Percentiles rank a stretch among this genome's conserved stretches.
Evolutionary conservation across 2,888 invertebrate genomes (phyloP).

Genomic region (Lysandra coridon): DNA sequence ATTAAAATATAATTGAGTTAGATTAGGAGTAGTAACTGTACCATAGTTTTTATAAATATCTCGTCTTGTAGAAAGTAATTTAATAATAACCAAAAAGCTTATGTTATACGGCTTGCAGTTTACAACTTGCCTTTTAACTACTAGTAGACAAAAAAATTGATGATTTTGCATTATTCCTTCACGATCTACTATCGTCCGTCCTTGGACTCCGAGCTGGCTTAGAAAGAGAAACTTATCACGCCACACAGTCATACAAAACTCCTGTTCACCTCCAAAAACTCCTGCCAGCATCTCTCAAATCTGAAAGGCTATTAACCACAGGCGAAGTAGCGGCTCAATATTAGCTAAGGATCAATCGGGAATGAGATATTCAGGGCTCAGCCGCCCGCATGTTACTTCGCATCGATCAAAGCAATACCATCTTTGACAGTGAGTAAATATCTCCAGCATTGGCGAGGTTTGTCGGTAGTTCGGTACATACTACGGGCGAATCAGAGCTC

Average conservation of each 20-base stretch:
- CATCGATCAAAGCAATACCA: constrained; percentile 18
- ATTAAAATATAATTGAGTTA: not conserved
- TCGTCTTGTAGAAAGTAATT: no score
- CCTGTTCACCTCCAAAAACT: no score
- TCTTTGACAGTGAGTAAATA: constrained; percentile 8
- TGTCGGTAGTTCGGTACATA: not conserved
- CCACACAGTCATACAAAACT: not conserved
- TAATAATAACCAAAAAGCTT: no score
- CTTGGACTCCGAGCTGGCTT: not conserved
- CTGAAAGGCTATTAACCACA: not conserved
- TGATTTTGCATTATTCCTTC: not conserved
- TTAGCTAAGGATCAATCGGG: not conserved
- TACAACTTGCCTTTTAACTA: not conserved
- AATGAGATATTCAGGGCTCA: not conserved
- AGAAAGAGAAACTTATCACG: not conserved
- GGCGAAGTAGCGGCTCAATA: not conserved
- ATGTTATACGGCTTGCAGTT: no score
- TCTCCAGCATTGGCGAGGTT: not conserved
- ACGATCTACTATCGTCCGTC: no score
- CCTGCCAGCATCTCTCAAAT: not conserved
- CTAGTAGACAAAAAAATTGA: not conserved
- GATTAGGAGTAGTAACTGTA: not conserved
- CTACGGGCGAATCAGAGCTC: not conserved
- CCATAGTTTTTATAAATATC: no score
- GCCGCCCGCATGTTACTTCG: constrained; percentile 24